Conservation (phyloP, 2,888 invertebrate species). For the Acrobasis repandana region DNA sequence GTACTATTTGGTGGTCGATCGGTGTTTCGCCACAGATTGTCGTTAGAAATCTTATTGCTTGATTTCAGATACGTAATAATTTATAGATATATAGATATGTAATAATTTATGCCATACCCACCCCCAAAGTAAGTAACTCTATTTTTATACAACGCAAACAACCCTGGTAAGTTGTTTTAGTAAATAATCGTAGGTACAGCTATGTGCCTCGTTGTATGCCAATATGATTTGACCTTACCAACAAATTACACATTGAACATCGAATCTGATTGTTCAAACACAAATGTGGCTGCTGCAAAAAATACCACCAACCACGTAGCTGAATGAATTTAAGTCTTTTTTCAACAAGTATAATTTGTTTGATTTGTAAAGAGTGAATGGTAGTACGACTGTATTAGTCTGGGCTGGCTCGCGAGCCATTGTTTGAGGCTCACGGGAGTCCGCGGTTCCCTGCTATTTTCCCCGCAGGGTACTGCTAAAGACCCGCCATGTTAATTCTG, state of each 20-base stretch:
- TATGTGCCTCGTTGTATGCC: neutral
- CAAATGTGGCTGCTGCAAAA: slow-evolving; percentile 16
- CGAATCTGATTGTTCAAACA: slow-evolving; percentile 11
- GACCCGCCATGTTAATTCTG: slow-evolving; percentile 70
- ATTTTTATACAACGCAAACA: too few species aligned
- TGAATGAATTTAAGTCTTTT: slow-evolving; percentile 63
- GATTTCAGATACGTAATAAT: too few species aligned
- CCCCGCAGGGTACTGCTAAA: slow-evolving; percentile 76
- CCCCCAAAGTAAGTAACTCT: too few species aligned
- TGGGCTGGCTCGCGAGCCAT: slow-evolving; percentile 55
- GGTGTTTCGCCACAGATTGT: too few species aligned
- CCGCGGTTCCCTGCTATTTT: slow-evolving; percentile 75
- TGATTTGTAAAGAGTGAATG: slow-evolving; percentile 78
- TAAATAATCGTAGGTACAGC: too few species aligned
- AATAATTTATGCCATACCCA: too few species aligned
- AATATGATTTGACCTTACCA: neutral
- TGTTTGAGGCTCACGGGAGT: slow-evolving; percentile 74
- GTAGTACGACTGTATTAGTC: slow-evolving; percentile 60
- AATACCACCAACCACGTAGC: slow-evolving; percentile 36
- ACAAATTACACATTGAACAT: slow-evolving; percentile 1
- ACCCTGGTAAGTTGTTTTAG: too few species aligned
- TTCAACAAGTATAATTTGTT: slow-evolving; percentile 79
- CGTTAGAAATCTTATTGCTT: too few species aligned
- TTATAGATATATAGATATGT: too few species aligned
- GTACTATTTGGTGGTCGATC: too few species aligned